These are phyloP conservation scores for Paralvinella palmiformis DNA, from an alignment of 1,140 invertebrate genomes.

Conservation along the genomic window DNA sequence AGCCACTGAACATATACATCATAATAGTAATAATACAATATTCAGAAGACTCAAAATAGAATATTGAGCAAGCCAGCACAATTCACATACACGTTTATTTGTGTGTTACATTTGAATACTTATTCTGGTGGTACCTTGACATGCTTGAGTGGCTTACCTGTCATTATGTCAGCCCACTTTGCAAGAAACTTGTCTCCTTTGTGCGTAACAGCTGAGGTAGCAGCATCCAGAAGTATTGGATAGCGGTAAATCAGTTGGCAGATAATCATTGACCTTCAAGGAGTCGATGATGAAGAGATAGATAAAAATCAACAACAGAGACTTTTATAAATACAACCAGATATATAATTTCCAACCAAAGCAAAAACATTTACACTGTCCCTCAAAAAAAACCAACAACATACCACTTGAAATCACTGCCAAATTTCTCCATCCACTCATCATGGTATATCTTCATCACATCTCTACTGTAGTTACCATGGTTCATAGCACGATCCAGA, in stretches of 20 bases:
- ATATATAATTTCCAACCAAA: neutral
- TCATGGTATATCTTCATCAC: slow-evolving; percentile 35
- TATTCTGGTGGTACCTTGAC: neutral
- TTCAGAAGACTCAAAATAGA: neutral
- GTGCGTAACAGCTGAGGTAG: slow-evolving; percentile 34
- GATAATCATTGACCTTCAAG: slow-evolving; percentile 36
- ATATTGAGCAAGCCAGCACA: too few relatives aligned
- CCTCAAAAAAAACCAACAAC: too few relatives aligned
- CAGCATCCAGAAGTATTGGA: slow-evolving; percentile 39
- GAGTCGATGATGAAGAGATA: too few relatives aligned
- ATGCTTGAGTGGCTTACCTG: too few relatives aligned
- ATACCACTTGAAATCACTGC: slow-evolving; percentile 38
- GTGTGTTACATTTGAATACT: neutral
- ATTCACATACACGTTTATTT: too few relatives aligned
- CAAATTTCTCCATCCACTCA: slow-evolving; percentile 38
- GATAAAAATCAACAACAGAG: neutral
- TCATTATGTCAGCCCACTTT: slow-evolving; percentile 43
- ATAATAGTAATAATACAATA: too few relatives aligned
- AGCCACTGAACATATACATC: neutral
- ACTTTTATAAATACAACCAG: neutral
- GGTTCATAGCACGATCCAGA: slow-evolving; percentile 30
- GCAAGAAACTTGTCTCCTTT: slow-evolving; percentile 36
- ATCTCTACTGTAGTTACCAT: slow-evolving; percentile 33
- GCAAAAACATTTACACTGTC: neutral
- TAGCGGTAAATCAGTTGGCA: slow-evolving; percentile 34